These are phyloP conservation scores for Acanthopleura granulata DNA, from an alignment of 2,888 invertebrate genomes.

Conservation along the genomic window DNA sequence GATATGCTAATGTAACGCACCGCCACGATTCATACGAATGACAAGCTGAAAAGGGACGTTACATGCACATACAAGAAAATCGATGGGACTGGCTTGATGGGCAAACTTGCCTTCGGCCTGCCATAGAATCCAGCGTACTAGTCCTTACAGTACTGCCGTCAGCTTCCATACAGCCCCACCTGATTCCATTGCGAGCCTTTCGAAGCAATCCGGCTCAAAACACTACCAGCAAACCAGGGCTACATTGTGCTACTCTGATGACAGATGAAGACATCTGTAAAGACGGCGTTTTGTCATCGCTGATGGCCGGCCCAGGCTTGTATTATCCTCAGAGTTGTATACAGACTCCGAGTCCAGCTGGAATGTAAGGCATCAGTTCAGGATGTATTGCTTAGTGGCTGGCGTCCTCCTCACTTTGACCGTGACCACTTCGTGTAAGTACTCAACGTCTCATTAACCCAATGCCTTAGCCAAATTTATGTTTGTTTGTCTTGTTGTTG, in stretches of 20 bases:
- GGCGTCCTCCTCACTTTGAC: not conserved
- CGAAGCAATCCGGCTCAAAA: too few relatives aligned
- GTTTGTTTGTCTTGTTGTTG: too few relatives aligned
- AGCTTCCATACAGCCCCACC: not conserved
- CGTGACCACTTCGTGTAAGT: not conserved
- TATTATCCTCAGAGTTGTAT: not conserved
- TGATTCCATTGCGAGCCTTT: not conserved
- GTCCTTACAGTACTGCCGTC: not conserved
- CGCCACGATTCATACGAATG: not conserved
- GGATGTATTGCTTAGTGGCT: not conserved
- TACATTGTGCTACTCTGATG: too few relatives aligned
- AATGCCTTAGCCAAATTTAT: too few relatives aligned
- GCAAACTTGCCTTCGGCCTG: conserved; percentile 8
- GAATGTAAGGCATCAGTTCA: not conserved
- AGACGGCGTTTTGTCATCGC: too few relatives aligned
- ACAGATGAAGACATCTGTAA: too few relatives aligned
- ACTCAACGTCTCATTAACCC: not conserved
- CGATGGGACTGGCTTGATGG: not conserved
- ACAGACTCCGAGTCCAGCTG: not conserved
- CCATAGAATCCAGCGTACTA: not conserved
- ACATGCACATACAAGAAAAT: conserved; percentile 9
- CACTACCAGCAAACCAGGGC: too few relatives aligned
- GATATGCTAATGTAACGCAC: conserved; percentile 9
- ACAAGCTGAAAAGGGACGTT: conserved; percentile 8
- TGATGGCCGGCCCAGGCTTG: too few relatives aligned